Evolutionary conservation across 2,113 vertebrate species (phyloP).

Genomic region (Erythrocebus patas): DNA sequence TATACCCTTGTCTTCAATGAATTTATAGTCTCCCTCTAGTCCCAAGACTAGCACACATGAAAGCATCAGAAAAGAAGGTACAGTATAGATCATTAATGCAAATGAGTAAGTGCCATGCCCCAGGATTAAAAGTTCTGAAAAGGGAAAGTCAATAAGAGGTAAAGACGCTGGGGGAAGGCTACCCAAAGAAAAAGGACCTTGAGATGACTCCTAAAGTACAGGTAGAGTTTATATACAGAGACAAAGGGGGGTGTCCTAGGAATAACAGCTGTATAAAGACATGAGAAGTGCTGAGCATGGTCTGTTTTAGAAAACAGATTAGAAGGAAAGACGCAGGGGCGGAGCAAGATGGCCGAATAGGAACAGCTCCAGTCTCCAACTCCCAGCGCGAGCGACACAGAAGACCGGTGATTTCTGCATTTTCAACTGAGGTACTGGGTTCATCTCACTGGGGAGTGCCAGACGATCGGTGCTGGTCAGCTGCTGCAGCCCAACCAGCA

Average conservation of each 20-base stretch:
- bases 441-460: too few relatives aligned
- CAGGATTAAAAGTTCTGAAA: background rate
- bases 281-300: background rate
- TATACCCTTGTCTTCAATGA: background rate
- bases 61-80: background rate
- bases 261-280: background rate
- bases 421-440: too few relatives aligned
- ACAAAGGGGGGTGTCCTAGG: background rate
- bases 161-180: background rate
- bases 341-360: too few relatives aligned
- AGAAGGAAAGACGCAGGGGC: too few relatives aligned
- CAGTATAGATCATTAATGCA: background rate
- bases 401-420: too few relatives aligned
- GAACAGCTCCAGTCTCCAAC: too few relatives aligned
- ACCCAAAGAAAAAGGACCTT: background rate
- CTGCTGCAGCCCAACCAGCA: too few relatives aligned
- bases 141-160: background rate
- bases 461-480: too few relatives aligned
- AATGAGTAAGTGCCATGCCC: background rate
- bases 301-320: background rate
- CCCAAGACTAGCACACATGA: background rate
- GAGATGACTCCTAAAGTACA: background rate
- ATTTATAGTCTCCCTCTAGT: constrained; percentile 7
- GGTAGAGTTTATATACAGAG: background rate
- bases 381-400: too few relatives aligned